Evolutionary conservation across 1,140 invertebrate species (phyloP).

Genomic region (Neodiprion pinetum): DNA sequence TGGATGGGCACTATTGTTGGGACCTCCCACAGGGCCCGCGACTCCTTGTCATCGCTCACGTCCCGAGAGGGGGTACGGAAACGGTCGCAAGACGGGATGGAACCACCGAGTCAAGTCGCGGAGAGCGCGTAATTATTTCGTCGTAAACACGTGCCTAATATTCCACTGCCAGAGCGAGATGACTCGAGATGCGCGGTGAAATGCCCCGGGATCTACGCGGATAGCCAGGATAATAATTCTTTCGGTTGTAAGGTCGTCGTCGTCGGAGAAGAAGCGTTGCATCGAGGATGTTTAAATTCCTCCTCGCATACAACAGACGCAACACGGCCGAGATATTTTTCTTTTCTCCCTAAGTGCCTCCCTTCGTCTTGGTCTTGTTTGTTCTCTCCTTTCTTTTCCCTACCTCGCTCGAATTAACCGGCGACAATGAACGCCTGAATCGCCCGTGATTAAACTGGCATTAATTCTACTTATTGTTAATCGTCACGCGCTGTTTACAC

Average conservation of each 20-base stretch:
- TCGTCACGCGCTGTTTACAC: too few relatives aligned
- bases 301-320: not conserved
- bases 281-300: not conserved
- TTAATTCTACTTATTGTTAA: too few relatives aligned
- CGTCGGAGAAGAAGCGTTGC: not conserved
- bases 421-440: too few relatives aligned
- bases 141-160: slow-evolving; percentile 18
- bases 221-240: not conserved
- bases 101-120: slow-evolving; percentile 30
- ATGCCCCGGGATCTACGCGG: too few relatives aligned
- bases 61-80: slow-evolving; percentile 33
- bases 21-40: slow-evolving; percentile 47
- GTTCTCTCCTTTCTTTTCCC: too few relatives aligned
- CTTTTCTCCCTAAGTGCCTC: too few relatives aligned
- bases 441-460: too few relatives aligned
- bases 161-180: not conserved
- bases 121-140: slow-evolving; percentile 45
- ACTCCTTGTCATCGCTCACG: slow-evolving; percentile 51
- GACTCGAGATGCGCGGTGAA: not conserved
- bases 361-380: too few relatives aligned
- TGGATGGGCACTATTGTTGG: slow-evolving; percentile 45
- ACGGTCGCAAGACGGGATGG: slow-evolving; percentile 40
- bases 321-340: too few relatives aligned
- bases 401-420: too few relatives aligned
- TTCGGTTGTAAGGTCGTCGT: not conserved